Evolutionary conservation across 2,113 vertebrate species (phyloP).

Genomic region (Psammodynastes pulverulentus): DNA sequence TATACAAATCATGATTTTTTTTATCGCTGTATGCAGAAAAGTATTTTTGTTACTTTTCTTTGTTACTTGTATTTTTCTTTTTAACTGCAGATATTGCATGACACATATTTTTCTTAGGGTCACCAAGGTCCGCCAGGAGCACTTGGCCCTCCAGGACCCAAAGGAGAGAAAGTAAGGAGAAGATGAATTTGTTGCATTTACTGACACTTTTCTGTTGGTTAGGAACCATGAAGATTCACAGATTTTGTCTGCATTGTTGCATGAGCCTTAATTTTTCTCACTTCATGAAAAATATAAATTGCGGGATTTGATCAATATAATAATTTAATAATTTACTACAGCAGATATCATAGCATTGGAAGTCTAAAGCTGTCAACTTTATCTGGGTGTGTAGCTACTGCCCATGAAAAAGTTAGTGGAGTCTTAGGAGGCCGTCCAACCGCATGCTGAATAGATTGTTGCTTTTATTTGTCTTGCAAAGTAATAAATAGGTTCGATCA

Average conservation of each 20-base stretch:
- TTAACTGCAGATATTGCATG: neutral
- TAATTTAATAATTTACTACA: neutral
- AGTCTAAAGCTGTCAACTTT: neutral
- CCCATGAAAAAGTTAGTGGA: neutral
- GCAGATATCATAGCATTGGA: neutral
- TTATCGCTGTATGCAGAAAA: neutral
- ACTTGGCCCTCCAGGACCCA: slow-evolving; percentile 83
- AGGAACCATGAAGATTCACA: neutral
- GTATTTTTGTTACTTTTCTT: neutral
- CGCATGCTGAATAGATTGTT: neutral
- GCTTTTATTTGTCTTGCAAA: neutral
- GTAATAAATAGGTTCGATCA: neutral
- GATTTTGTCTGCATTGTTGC: neutral
- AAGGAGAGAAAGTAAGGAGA: slow-evolving; percentile 90
- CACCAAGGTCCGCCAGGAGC: slow-evolving; percentile 82
- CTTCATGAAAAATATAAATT: neutral
- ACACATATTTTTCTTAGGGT: slow-evolving; percentile 74
- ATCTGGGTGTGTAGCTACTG: neutral
- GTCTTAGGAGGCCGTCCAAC: neutral
- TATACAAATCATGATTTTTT: neutral
- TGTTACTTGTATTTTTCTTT: neutral
- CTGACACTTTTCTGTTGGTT: neutral
- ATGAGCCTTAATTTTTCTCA: neutral
- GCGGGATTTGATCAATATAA: neutral
- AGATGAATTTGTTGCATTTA: neutral